phyloP scores from a whole-genome alignment of 2,888 invertebrate genomes.

The Spodoptera picta region DNA sequence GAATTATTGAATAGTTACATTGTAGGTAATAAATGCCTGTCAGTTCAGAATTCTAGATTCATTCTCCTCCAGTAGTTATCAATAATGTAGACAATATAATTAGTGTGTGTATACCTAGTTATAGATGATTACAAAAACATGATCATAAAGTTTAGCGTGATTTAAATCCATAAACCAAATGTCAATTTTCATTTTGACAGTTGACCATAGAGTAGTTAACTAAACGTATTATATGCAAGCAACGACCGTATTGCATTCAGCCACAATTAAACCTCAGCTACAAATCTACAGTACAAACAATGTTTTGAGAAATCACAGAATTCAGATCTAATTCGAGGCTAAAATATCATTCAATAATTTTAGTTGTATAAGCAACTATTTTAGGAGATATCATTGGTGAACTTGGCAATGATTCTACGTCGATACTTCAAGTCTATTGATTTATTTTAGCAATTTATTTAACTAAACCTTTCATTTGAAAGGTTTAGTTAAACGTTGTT shows the following conservation, averaged over 20 bases:
- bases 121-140: too few species aligned
- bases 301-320: background rate
- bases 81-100: too few species aligned
- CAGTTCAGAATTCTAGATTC: background rate
- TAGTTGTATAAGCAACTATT: constrained; percentile 11
- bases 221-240: background rate
- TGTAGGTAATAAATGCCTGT: background rate
- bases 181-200: too few species aligned
- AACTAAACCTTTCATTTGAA: constrained; percentile 12
- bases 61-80: background rate
- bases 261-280: background rate
- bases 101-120: too few species aligned
- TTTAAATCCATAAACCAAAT: too few species aligned
- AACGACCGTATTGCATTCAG: background rate
- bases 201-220: too few species aligned
- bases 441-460: constrained; percentile 12
- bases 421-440: constrained; percentile 13
- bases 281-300: background rate
- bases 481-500: too few species aligned
- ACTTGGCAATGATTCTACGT: constrained; percentile 31
- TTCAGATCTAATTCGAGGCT: background rate
- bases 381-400: constrained; percentile 12
- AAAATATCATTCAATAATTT: constrained; percentile 5
- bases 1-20: constrained; percentile 11
- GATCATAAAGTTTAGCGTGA: too few species aligned